Evolutionary conservation across 2,888 invertebrate genomes (phyloP), one percentile per base, ranked within the genome.

Genomic region (Odiellus spinosus): DNA sequence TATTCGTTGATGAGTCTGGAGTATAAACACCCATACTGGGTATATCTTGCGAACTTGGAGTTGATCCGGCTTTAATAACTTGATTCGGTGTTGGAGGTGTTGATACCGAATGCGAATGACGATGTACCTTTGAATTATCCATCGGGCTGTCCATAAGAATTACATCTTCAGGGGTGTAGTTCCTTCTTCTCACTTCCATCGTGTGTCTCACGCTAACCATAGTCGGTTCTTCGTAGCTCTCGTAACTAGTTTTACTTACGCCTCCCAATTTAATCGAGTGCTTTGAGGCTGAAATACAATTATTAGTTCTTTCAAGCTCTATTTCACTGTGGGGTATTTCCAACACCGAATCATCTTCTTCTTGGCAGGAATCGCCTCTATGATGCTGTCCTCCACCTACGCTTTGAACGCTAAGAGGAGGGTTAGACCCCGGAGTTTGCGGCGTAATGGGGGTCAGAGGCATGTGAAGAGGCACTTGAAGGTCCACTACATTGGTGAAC

Each of bases 11-110:
- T 0, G 85, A 80, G 59, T 85, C 85, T 0, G 85, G 81, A 0
- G 82, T 85, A 60, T 86, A 87, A 0, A 85, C 82, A 0, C 82
- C 83, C 77, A 84, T 78, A 1, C 82, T 81, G n/a, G 80, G 77
- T 51, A 81, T 50, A 32, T 52, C 52, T 44, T 52, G 52, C 20
- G 52, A 50, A 12, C 50, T 52, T 3, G 49, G 52, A 18, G 50
- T 52, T 20, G 49, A 49, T 20, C 50, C 48, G 8, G 50, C 44
- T 41, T 41, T 41, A n/a, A 49, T 46, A 34, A 51, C 46, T 42
- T 46, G 48, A 20, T 47, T 48, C 17, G 52, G 49, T 6, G 49
- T 49, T 1, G 49, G 45, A 32, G 52, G 52, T 26, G 42, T 47
- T 12, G 52, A 52, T 6, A 26, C 26, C 4, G 26, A 26, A 26